Base-by-base conservation (phyloP, 2,888 invertebrate genomes). In the Epinotia nisella region DNA sequence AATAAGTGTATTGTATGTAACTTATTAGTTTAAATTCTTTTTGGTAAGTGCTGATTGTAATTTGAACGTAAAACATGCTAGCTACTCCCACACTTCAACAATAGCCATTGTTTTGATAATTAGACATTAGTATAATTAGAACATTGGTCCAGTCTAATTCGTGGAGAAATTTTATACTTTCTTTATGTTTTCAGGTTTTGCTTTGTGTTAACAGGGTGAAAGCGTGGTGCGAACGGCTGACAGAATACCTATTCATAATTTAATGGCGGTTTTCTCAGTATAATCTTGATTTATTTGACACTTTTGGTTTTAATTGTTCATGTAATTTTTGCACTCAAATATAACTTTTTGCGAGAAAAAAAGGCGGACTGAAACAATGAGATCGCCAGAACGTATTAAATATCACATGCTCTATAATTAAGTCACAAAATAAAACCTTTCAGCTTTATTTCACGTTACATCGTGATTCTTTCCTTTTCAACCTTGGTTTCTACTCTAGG, bases 141-240 rank as follows among this genome's bases (percentile, higher is more conserved):
- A 55, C 19, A 68, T 67, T 62, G 56, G 72, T 62, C 41, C 56
- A 53, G 59, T 41, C 41, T 35, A 64, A 73, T 41, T 64, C 24
- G 19, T 62, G 45, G 73, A 59, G 73, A 73, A 73, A 73, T 70
- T 45, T 66, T 21, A 56, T 49, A 49, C 73, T 73, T 68, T 73
- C 73, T 73, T 69, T 53, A 55, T 60, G 15, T 69, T 68, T 65
- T 69, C 69, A 73, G 73, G 72, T 68, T 51, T 73, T 70, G 29
- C 53, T 67, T 72, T 72, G 59, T 71, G 29, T 71, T 71, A 39
- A 53, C n/a, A 49, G 41, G 65, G 72, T 68, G 72, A 72, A 72
- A 72, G 72, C 61, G 60, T 60, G 49, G 56, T 67, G 17, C 19
- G 19, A 19, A 19, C 13, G 55, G 62, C 59, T 19, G 64, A 68